Percentiles rank a stretch among this genome's conserved stretches.
Evolutionary conservation across 2,797 vertebrate genomes (phyloP).

Genomic region (Enoplosus armatus): DNA sequence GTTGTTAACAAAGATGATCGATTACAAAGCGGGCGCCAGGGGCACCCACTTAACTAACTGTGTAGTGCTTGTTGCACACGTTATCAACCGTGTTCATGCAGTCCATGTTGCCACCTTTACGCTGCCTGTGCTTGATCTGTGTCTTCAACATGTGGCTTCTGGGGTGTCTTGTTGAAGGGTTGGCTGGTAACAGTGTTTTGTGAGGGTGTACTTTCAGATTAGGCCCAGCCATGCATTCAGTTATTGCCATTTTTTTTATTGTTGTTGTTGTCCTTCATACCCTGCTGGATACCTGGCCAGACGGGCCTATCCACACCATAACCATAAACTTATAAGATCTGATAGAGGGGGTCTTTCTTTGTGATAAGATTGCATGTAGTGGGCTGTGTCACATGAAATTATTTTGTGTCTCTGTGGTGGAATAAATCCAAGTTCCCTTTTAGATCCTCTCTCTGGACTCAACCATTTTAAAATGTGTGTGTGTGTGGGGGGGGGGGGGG

Average conservation of each 20-base stretch:
- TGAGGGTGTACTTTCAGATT: neutral
- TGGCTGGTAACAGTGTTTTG: constrained; percentile 27
- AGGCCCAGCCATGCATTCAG: constrained; percentile 20
- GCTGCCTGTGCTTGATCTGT: constrained; percentile 1
- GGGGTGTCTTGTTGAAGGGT: constrained; percentile 15
- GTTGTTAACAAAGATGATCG: constrained; percentile 18
- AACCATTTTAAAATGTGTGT: constrained; percentile 13
- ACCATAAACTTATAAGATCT: neutral
- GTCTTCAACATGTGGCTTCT: constrained; percentile 73
- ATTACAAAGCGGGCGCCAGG: constrained; percentile 7
- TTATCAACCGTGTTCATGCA: neutral
- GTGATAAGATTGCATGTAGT: neutral
- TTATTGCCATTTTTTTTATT: neutral
- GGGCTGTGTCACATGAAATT: neutral
- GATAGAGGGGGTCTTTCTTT: neutral
- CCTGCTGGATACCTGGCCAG: neutral
- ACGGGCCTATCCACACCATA: neutral
- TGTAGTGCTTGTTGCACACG: neutral
- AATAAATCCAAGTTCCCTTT: neutral
- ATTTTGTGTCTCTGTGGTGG: too few relatives aligned
- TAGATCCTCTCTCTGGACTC: constrained; percentile 5
- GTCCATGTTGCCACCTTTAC: neutral
- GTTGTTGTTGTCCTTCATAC: neutral
- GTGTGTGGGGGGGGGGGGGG: constrained; percentile 2
- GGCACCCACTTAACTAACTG: too few relatives aligned